Conservation (phyloP, 2,113 vertebrate species). For the Scomber japonicus region DNA sequence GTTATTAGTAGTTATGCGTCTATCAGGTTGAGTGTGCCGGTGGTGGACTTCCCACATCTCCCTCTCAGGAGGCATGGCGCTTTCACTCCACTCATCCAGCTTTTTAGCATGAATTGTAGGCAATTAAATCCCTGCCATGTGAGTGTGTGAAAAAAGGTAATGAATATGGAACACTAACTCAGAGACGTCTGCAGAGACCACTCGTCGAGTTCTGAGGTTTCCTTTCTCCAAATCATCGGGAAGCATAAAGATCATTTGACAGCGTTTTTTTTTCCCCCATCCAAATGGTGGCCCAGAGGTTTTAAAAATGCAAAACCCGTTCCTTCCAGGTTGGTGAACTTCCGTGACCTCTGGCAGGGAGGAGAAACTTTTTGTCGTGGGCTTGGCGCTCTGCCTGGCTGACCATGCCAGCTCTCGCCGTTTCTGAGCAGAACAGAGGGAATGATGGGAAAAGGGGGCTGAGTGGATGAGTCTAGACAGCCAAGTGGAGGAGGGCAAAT, state of each 20-base stretch:
- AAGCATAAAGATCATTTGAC: slow-evolving; percentile 76
- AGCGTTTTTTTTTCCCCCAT: slow-evolving; percentile 39
- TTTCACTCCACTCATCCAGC: slow-evolving; percentile 61
- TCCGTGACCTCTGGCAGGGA: slow-evolving; percentile 70
- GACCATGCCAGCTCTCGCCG: slow-evolving; percentile 68
- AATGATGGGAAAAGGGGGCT: slow-evolving; percentile 64
- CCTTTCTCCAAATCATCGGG: slow-evolving; percentile 68
- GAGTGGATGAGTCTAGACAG: slow-evolving; percentile 80
- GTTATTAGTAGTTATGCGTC: slow-evolving; percentile 70
- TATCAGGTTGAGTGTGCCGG: slow-evolving; percentile 68
- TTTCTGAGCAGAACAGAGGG: slow-evolving; percentile 64
- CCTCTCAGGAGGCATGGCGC: slow-evolving; percentile 57
- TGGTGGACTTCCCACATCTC: slow-evolving; percentile 70
- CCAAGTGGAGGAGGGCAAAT: slow-evolving; percentile 82
- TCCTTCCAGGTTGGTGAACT: slow-evolving; percentile 82
- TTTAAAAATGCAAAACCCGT: slow-evolving; percentile 76
- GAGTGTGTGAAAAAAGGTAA: slow-evolving; percentile 67
- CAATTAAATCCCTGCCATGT: slow-evolving; percentile 79
- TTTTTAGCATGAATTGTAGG: slow-evolving; percentile 72
- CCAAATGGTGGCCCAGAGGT: slow-evolving; percentile 69
- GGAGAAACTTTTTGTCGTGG: slow-evolving; percentile 76
- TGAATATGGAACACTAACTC: slow-evolving; percentile 81
- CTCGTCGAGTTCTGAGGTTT: slow-evolving; percentile 73
- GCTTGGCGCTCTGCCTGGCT: slow-evolving; percentile 72
- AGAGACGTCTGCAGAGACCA: slow-evolving; percentile 69